Base-by-base conservation (phyloP, 2,888 invertebrate species). In the Agrenia bidenticulata region DNA sequence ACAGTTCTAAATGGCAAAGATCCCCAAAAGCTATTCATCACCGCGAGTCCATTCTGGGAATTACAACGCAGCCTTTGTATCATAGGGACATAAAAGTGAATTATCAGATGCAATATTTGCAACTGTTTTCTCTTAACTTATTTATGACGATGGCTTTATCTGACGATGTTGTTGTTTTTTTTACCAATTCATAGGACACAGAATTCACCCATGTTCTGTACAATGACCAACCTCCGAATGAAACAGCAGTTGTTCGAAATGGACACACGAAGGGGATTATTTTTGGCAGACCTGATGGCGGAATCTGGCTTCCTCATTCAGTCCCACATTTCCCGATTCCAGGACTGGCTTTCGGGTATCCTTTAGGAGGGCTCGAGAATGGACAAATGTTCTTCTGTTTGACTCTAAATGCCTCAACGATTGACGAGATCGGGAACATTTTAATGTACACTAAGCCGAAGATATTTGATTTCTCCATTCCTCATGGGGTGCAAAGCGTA, bases 291-390 rank as follows among this genome's bases (percentile, higher is more conserved):
- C 84, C 85, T 61, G 81, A 83, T 19, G 84, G 85, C 19, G 94
- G 94, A 2, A 85, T 94, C 76, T 97, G 96, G 96, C 79, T 97
- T 64, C 85, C 96, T 42, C 96, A 97, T 81, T 95, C 94, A 23
- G 91, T 94, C 23, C 97, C 97, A 0, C 85, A 87, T 76, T 97
- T 88, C 81, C 94, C 94, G n/a, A 37, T 69, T 32, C 61, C 39
- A 15, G 45, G 53, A 19, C 19, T 11, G 2, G 2, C 54, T 66
- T 88, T 88, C 77, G 78, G 77, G 24, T 96, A 90, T 81, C 94
- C 95, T 0, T 67, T 81, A 0, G 88, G 87, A 0, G 95, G 90
- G 0, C 82, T 83, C 72, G 81, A 82, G 24, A 92, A 88, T 78
- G 96, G 94, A 0, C 96, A 97, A 80, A 88, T 89, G 55, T 89